Conservation (phyloP, 2,113 vertebrate species). For the Chloropsis cyanopogon region DNA sequence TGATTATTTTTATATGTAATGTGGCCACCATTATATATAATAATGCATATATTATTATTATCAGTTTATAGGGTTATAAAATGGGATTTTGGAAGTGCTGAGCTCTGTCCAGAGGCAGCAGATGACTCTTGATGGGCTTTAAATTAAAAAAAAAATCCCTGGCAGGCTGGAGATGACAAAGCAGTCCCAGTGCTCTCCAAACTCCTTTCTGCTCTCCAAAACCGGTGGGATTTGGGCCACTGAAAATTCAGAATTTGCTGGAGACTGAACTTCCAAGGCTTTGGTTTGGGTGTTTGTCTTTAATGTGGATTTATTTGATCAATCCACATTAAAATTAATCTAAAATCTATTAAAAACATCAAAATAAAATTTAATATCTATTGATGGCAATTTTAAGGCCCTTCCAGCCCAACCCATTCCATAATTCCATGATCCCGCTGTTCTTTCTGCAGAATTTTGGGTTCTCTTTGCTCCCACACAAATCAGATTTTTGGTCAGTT, state of each 20-base stretch:
- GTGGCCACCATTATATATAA: not conserved
- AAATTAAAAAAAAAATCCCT: not conserved
- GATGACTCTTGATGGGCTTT: not conserved
- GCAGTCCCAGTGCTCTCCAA: no score
- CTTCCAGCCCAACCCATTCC: not conserved
- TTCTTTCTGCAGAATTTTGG: not conserved
- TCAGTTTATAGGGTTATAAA: not conserved
- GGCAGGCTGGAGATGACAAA: not conserved
- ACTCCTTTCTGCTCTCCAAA: not conserved
- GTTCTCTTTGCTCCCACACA: not conserved
- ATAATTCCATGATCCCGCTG: accelerated
- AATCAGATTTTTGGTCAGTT: not conserved
- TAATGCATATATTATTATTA: no score
- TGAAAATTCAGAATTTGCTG: not conserved
- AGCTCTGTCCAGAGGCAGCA: not conserved
- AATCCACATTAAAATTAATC: no score
- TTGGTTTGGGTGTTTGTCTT: accelerated
- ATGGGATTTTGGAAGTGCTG: not conserved
- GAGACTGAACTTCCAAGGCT: not conserved
- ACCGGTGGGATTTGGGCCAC: not conserved
- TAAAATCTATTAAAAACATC: not conserved
- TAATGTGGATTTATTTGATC: not conserved
- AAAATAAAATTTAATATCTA: not conserved
- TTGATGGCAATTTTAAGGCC: not conserved
- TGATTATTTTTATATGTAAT: not conserved